Conservation (phyloP, 2,888 invertebrate species). For the Caradrina clavipalpis region DNA sequence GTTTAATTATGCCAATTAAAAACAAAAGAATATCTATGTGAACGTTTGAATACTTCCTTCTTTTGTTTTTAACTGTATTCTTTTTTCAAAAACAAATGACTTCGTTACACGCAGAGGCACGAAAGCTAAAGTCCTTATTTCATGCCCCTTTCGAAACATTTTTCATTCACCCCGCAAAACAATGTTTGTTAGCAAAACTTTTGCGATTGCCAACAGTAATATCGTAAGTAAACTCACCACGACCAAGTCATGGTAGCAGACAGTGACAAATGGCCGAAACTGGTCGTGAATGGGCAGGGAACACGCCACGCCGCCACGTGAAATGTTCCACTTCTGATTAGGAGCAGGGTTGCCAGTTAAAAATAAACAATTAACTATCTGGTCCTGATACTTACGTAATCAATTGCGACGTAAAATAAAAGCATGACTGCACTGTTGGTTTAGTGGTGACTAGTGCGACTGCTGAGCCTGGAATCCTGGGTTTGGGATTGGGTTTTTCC, state of each 20-base stretch:
- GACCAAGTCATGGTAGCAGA: slow-evolving; percentile 49
- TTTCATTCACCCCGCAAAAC: slow-evolving; percentile 19
- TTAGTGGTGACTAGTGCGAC: background rate
- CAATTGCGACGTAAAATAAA: background rate
- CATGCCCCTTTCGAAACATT: slow-evolving; percentile 14
- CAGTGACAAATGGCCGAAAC: slow-evolving; percentile 50
- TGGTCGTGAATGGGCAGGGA: slow-evolving; percentile 51
- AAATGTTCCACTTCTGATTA: slow-evolving; percentile 59
- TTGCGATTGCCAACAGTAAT: slow-evolving; percentile 34
- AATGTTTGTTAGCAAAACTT: slow-evolving; percentile 45
- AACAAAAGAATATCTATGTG: slow-evolving; percentile 28
- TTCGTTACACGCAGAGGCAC: slow-evolving; percentile 33
- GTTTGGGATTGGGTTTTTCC: too few relatives aligned
- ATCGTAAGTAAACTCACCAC: slow-evolving; percentile 44
- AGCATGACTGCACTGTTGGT: background rate
- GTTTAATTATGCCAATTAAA: slow-evolving; percentile 11
- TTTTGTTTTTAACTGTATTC: slow-evolving; percentile 15
- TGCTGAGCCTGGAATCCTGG: background rate
- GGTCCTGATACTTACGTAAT: background rate
- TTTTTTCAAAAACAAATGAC: slow-evolving; percentile 16
- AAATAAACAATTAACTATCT: slow-evolving; percentile 4
- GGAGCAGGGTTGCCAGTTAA: slow-evolving; percentile 47
- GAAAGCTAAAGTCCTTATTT: slow-evolving; percentile 17
- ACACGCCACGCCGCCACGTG: slow-evolving; percentile 46
- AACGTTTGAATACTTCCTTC: slow-evolving; percentile 31